Conservation (phyloP, 1,140 invertebrate species). For the Ctenoplectra terminalis region DNA sequence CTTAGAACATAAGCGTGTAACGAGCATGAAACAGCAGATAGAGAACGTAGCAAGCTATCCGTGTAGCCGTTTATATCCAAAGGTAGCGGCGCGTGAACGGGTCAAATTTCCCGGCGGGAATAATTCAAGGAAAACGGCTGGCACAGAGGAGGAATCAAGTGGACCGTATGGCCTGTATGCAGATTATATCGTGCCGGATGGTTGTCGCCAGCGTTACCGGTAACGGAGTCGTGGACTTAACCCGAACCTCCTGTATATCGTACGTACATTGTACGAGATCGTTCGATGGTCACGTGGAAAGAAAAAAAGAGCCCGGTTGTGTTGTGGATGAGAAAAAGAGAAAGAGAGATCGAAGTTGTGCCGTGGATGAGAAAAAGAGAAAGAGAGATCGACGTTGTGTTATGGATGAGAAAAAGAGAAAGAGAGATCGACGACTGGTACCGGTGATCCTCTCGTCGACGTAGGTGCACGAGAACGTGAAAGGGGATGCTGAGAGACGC, state of each 20-base stretch:
- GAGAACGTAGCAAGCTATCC: not conserved
- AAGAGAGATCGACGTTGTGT: conserved; percentile 8
- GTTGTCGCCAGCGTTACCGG: conserved; percentile 51
- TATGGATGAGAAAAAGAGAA: not conserved
- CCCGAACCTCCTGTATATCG: conserved; percentile 49
- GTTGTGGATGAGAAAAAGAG: conserved; percentile 5
- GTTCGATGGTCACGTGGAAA: conserved; percentile 20
- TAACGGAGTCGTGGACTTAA: conserved; percentile 53
- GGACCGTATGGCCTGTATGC: conserved; percentile 47
- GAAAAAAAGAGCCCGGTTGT: conserved; percentile 6
- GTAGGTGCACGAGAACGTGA: conserved; percentile 63
- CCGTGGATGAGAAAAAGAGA: conserved; percentile 1
- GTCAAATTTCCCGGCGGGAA: conserved; percentile 13
- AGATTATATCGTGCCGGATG: conserved; percentile 59
- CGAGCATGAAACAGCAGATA: conserved; percentile 26
- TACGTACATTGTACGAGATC: conserved; percentile 49
- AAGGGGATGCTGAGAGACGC: conserved; percentile 62
- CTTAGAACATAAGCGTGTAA: not conserved
- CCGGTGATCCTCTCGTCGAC: conserved; percentile 44
- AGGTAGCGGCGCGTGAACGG: not conserved
- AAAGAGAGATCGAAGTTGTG: conserved; percentile 9
- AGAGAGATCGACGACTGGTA: conserved; percentile 22
- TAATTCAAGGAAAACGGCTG: conserved; percentile 25
- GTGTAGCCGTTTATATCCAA: not conserved
- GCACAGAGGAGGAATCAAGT: conserved; percentile 25